Conservation (phyloP, 2,113 vertebrate genomes). For the Protomyctophum bolini region DNA sequence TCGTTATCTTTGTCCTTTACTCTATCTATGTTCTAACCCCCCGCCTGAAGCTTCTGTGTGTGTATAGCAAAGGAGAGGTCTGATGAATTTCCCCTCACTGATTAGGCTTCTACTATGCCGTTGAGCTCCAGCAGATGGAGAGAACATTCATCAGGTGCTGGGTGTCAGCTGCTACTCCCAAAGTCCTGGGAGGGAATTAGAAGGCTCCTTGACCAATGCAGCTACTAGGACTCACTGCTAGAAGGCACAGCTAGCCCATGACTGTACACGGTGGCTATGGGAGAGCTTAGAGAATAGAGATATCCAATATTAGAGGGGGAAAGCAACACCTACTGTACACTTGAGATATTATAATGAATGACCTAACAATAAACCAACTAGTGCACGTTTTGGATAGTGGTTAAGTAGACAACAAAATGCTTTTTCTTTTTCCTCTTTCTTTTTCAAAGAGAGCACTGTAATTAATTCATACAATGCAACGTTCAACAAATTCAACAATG, state of each 20-base stretch:
- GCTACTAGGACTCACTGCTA: conserved; percentile 40
- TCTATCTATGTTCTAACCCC: not conserved
- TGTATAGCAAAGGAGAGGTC: conserved; percentile 32
- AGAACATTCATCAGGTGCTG: conserved; percentile 57
- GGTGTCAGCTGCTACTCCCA: conserved; percentile 61
- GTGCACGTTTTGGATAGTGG: not conserved
- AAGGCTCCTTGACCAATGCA: conserved; percentile 44
- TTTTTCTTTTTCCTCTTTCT: not conserved
- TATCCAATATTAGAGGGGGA: too few species aligned
- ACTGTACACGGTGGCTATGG: conserved; percentile 24
- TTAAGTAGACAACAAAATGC: not conserved
- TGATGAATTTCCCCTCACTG: conserved; percentile 66
- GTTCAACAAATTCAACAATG: not conserved
- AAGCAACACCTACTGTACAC: too few species aligned
- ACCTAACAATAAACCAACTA: not conserved
- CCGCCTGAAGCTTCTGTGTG: too few species aligned
- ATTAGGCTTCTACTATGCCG: conserved; percentile 48
- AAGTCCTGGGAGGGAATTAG: conserved; percentile 63
- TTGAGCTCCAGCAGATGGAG: conserved; percentile 55
- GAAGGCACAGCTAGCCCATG: conserved; percentile 31
- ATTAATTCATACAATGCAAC: too few species aligned
- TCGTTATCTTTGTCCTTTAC: conserved; percentile 9
- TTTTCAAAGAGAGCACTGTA: too few species aligned
- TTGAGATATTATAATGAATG: too few species aligned
- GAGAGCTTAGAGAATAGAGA: conserved; percentile 2